Percentiles rank a stretch among this genome's conserved stretches.
Evolutionary conservation across 2,797 vertebrate genomes (phyloP).

Genomic region (Heliangelus exortis): DNA sequence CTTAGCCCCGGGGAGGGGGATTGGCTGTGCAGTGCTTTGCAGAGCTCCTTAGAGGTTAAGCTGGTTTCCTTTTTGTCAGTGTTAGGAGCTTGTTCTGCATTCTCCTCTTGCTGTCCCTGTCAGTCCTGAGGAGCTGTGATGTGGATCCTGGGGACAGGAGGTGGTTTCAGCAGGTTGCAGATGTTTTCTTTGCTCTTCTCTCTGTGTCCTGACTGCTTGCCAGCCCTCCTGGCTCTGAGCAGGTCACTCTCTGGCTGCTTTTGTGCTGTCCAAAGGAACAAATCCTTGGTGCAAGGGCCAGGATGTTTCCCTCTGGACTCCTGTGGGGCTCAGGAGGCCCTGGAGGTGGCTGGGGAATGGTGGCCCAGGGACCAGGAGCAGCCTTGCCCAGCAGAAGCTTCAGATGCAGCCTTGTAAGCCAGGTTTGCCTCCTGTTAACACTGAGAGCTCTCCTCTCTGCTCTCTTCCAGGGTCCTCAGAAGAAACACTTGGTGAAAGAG

Average conservation of each 20-base stretch:
- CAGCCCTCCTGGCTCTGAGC: background rate
- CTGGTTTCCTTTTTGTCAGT: conserved; percentile 21
- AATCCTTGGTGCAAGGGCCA: background rate
- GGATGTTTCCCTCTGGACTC: background rate
- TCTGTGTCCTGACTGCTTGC: background rate
- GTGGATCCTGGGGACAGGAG: background rate
- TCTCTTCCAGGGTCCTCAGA: conserved; percentile 88
- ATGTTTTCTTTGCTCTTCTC: background rate
- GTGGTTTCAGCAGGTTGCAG: background rate
- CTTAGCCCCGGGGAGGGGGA: background rate
- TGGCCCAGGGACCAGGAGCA: background rate
- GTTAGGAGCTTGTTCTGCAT: background rate
- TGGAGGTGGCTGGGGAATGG: background rate
- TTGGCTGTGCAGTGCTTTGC: background rate
- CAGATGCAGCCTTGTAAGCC: background rate
- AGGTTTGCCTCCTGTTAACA: background rate
- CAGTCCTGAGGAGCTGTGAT: background rate
- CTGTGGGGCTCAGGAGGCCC: background rate
- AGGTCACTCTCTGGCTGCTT: background rate
- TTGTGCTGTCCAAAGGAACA: background rate
- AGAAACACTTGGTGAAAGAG: conserved; percentile 86
- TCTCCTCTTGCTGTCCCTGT: background rate
- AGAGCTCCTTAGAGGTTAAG: conserved; percentile 46
- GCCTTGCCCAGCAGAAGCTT: background rate
- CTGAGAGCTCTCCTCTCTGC: background rate